A percentile compares a stretch with the other conserved stretches of the same genome.
Evolutionary conservation across 2,797 vertebrate species (phyloP).

Genomic region (Typhlichthys eigenmanni): DNA sequence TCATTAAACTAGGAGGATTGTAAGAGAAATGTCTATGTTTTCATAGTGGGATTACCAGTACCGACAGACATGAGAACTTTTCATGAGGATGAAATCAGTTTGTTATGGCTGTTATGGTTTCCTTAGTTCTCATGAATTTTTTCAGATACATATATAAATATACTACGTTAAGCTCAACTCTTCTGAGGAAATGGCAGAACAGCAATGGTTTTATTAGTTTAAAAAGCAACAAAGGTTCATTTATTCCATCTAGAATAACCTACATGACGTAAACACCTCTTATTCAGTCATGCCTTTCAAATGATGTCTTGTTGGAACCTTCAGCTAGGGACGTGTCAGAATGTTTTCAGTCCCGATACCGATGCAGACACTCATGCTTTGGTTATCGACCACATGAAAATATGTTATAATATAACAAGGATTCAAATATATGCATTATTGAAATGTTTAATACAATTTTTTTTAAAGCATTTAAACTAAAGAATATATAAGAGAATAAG

Average conservation of each 20-base stretch:
- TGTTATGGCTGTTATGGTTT: conserved; percentile 54
- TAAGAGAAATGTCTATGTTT: conserved; percentile 67
- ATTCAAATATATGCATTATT: too few relatives aligned
- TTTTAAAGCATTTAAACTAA: too few relatives aligned
- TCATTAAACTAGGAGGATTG: conserved; percentile 61
- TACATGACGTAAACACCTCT: neutral
- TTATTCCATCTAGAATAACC: neutral
- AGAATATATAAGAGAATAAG: too few relatives aligned
- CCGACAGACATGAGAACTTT: conserved; percentile 69
- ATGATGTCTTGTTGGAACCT: conserved; percentile 20
- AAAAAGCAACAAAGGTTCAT: conserved; percentile 7
- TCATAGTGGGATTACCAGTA: conserved; percentile 65
- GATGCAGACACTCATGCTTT: too few relatives aligned
- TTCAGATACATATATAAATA: neutral
- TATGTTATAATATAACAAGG: too few relatives aligned
- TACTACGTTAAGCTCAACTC: too few relatives aligned
- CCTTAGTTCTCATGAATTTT: conserved; percentile 50
- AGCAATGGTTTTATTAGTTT: too few relatives aligned
- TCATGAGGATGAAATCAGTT: conserved; percentile 71
- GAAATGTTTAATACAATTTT: too few relatives aligned
- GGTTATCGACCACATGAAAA: too few relatives aligned
- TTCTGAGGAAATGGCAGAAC: too few relatives aligned
- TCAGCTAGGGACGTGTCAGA: neutral
- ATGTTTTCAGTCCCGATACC: too few relatives aligned
- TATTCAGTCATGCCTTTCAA: neutral